Conservation (phyloP, 2,888 invertebrate genomes). For the Pseudanteris insignis region DNA sequence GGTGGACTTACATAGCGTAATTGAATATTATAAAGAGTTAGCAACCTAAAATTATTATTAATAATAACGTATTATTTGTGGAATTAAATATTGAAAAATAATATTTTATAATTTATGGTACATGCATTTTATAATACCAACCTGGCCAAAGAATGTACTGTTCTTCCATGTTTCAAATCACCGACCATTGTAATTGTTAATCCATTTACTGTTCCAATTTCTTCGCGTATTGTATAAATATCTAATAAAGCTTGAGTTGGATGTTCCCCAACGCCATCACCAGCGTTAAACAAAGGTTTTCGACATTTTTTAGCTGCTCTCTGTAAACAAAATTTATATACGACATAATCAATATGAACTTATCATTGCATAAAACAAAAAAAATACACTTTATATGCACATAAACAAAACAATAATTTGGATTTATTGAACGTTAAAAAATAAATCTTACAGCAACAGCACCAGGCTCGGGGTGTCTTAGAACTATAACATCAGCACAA, state of each 20-base stretch:
- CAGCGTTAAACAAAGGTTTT: constrained; percentile 96
- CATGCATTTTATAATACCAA: constrained; percentile 9
- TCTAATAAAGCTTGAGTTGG: constrained; percentile 98
- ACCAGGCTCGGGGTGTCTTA: constrained; percentile 92
- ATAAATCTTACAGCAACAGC: constrained; percentile 84
- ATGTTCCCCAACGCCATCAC: constrained; percentile 96
- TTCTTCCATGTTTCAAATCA: constrained; percentile 96
- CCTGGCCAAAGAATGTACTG: constrained; percentile 96
- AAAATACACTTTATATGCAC: too few relatives aligned
- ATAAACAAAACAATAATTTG: too few relatives aligned
- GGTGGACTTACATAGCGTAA: constrained; percentile 91
- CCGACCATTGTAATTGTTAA: constrained; percentile 98
- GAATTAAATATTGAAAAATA: too few relatives aligned
- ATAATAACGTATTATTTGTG: neutral
- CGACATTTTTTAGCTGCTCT: constrained; percentile 83
- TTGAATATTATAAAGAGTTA: constrained; percentile 94
- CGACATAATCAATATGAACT: neutral
- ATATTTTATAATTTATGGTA: too few relatives aligned
- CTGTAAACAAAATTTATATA: constrained; percentile 67
- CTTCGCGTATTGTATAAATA: constrained; percentile 97
- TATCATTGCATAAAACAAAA: too few relatives aligned
- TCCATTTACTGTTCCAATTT: constrained; percentile 98
- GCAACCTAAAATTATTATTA: constrained; percentile 72
- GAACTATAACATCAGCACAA: constrained; percentile 92
- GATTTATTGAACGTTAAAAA: too few relatives aligned